Percentiles rank a stretch among this genome's conserved stretches.
These are phyloP conservation scores for Chelon labrosus DNA, from an alignment of 2,797 vertebrate species.

Conservation along the genomic window DNA sequence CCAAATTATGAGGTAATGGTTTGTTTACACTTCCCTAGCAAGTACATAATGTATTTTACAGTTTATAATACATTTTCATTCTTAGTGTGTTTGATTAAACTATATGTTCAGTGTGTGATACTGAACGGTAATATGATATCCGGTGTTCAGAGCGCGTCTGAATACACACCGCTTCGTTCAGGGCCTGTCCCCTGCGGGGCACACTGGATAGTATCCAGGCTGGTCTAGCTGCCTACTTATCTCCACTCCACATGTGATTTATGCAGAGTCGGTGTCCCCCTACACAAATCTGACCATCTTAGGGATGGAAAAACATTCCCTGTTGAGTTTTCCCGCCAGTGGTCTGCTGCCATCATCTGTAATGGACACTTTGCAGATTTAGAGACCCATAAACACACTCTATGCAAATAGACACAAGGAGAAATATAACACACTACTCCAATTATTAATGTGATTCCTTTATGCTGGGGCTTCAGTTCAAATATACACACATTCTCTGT, in stretches of 20 bases:
- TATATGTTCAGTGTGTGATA: not conserved
- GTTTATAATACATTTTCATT: constrained; percentile 6
- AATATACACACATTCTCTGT: not conserved
- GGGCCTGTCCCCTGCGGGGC: constrained; percentile 41
- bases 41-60: not conserved
- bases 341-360: constrained; percentile 65
- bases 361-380: constrained; percentile 60
- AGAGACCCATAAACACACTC: constrained; percentile 63
- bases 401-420: constrained; percentile 40
- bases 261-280: constrained; percentile 65
- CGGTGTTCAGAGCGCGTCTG: constrained; percentile 38
- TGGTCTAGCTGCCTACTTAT: constrained; percentile 66
- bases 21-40: not conserved
- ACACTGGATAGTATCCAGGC: constrained; percentile 55
- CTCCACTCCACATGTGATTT: constrained; percentile 70
- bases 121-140: constrained; percentile 1
- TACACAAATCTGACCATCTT: constrained; percentile 83
- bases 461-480: not conserved
- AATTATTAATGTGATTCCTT: constrained; percentile 13
- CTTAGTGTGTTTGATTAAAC: not conserved
- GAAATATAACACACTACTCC: constrained; percentile 16
- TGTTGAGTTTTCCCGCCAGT: constrained; percentile 63
- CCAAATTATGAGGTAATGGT: not conserved
- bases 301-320: constrained; percentile 84
- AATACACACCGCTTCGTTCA: constrained; percentile 42